Evolutionary conservation across 2,888 invertebrate species (phyloP).

Genomic region (Suillia variegata): DNA sequence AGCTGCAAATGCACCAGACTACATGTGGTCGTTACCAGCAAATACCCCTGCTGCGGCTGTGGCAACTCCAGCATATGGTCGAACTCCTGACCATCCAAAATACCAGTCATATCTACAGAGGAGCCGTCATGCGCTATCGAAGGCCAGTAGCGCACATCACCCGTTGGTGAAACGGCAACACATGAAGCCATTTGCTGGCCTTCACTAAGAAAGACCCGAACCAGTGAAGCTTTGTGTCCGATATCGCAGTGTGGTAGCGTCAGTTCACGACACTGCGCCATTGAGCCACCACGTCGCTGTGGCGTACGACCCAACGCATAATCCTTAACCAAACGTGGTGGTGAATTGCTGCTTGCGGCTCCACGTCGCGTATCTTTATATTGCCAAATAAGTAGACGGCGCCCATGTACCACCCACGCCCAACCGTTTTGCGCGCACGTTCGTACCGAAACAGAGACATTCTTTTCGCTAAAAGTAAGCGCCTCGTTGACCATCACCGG

Average conservation of each 20-base stretch:
- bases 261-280: conserved; percentile 79
- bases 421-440: conserved; percentile 64
- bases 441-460: conserved; percentile 62
- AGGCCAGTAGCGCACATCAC: conserved; percentile 89
- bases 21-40: conserved; percentile 90
- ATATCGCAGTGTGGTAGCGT: conserved; percentile 90
- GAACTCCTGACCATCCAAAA: conserved; percentile 87
- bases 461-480: conserved; percentile 76
- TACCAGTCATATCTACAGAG: conserved; percentile 82
- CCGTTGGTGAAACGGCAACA: conserved; percentile 92
- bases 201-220: conserved; percentile 71
- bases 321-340: conserved; percentile 35
- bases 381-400: conserved; percentile 86
- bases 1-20: conserved; percentile 77
- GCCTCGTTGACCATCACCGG: conserved; percentile 91
- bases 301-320: conserved; percentile 58
- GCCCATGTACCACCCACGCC: conserved; percentile 78
- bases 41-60: conserved; percentile 73
- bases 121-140: conserved; percentile 86
- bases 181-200: conserved; percentile 77
- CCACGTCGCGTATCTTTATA: conserved; percentile 63
- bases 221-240: conserved; percentile 85
- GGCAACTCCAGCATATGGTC: conserved; percentile 73
- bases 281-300: conserved; percentile 57
- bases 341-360: conserved; percentile 32